Percentiles rank a stretch among this genome's conserved stretches.
Conservation (phyloP, 2,888 invertebrate genomes). For the Villa cingulata region DNA sequence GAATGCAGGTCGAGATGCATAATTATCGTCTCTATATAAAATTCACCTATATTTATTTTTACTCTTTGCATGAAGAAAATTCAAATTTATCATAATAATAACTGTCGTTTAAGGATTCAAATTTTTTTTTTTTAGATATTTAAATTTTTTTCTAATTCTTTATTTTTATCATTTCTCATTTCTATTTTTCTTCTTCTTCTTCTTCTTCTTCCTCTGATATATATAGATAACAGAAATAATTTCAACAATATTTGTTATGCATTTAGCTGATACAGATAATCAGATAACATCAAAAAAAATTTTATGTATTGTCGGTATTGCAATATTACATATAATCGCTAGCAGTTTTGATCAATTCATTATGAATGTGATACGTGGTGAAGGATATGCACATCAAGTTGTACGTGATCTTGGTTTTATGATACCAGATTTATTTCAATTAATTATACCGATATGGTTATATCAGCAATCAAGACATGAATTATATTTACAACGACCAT, state of each 20-base stretch:
- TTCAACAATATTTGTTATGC: slow-evolving; percentile 45
- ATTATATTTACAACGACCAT: slow-evolving; percentile 29
- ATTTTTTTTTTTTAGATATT: background rate
- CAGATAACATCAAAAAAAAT: slow-evolving; percentile 41
- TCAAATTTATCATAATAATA: too few relatives aligned
- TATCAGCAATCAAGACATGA: slow-evolving; percentile 33
- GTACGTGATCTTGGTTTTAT: slow-evolving; percentile 53
- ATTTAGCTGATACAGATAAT: slow-evolving; percentile 41
- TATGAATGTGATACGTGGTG: slow-evolving; percentile 46
- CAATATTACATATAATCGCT: slow-evolving; percentile 46
- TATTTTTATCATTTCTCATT: too few relatives aligned
- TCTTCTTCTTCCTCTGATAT: too few relatives aligned
- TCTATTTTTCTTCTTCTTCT: slow-evolving; percentile 4
- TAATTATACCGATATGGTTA: slow-evolving; percentile 44
- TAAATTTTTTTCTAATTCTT: too few relatives aligned
- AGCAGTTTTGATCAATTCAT: slow-evolving; percentile 53
- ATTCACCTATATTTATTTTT: too few relatives aligned
- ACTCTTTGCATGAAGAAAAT: too few relatives aligned
- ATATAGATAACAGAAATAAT: slow-evolving; percentile 45
- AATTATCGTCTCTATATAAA: too few relatives aligned
- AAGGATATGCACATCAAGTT: slow-evolving; percentile 53
- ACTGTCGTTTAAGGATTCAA: too few relatives aligned
- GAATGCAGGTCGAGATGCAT: too few relatives aligned
- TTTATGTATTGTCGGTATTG: slow-evolving; percentile 45
- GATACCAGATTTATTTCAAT: slow-evolving; percentile 50